Base-by-base conservation (phyloP, 2,888 invertebrate genomes). In the Aplocera efformata region DNA sequence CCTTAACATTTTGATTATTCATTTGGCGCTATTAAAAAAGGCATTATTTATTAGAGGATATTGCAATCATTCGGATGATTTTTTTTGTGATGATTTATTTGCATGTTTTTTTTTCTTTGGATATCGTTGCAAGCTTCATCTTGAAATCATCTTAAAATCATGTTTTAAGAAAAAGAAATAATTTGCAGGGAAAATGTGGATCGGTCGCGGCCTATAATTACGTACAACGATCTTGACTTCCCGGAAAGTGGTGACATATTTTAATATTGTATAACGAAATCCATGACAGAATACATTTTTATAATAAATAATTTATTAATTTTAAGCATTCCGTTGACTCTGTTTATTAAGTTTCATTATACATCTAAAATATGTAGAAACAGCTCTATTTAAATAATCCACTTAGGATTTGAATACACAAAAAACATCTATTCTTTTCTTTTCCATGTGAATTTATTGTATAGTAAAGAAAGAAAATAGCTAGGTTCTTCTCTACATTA, bases 161-260 rank as follows among this genome's bases (percentile, higher is more conserved):
- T 63, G 50, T 60, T 69, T 56, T 77, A 61, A 81, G 71, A 64
- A 50, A 63, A 69, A 68, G 75, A 54, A 72, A 79, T 77, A 66
- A 77, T 84, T 91, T 91, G 64, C 91, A 91, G 91, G 90, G 84
- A 90, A 75, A 90, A 89, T 79, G 86, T 90, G 90, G 91, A 91
- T 77, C 90, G 91, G 65, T 91, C 92, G 80, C 91, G 96, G 83
- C 92, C 94, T 80, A 90, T 96, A 79, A 91, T 96, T 83, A 94
- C 93, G 80, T 96, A 96, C 92, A 93, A 94, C 89, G 96, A 96
- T 90, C 91, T 96, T 90, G 96, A 96, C 90, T 94, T 94, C 80
- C 94, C 94, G 86, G 94, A 94, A 78, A 91, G 88, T 88, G 90
- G 91, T 76, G 94, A 95, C 79, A 91, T 93, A 79, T 94, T 94